These are phyloP conservation scores for Deilephila porcellus DNA, from an alignment of 2,888 invertebrate species.

Conservation along the genomic window DNA sequence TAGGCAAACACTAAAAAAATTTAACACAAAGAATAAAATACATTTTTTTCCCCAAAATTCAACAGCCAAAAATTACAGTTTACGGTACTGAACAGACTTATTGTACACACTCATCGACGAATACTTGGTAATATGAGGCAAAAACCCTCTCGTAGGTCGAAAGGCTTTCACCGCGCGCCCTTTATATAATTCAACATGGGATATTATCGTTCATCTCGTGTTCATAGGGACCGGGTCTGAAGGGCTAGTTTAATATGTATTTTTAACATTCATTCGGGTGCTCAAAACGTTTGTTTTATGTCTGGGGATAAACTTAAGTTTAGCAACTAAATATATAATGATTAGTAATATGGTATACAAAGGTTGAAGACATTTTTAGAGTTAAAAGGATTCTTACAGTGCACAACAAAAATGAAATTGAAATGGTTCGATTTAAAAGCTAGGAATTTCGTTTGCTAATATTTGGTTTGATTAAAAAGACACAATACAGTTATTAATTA, in stretches of 20 bases:
- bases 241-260: neutral
- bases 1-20: no score
- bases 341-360: no score
- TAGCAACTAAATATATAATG: no score
- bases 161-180: slow-evolving; percentile 33
- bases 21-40: no score
- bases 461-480: no score
- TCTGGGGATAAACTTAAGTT: neutral
- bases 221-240: neutral
- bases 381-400: no score
- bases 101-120: neutral
- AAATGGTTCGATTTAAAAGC: no score
- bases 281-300: neutral
- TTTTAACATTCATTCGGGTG: neutral
- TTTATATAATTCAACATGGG: slow-evolving; percentile 56
- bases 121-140: neutral
- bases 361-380: no score
- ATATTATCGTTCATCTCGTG: slow-evolving; percentile 46
- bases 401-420: no score
- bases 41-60: no score
- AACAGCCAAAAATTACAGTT: neutral
- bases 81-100: neutral
- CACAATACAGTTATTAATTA: no score
- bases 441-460: no score
- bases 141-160: neutral